Base-by-base conservation (phyloP, 2,797 vertebrate genomes). In the Podargus strigoides region DNA sequence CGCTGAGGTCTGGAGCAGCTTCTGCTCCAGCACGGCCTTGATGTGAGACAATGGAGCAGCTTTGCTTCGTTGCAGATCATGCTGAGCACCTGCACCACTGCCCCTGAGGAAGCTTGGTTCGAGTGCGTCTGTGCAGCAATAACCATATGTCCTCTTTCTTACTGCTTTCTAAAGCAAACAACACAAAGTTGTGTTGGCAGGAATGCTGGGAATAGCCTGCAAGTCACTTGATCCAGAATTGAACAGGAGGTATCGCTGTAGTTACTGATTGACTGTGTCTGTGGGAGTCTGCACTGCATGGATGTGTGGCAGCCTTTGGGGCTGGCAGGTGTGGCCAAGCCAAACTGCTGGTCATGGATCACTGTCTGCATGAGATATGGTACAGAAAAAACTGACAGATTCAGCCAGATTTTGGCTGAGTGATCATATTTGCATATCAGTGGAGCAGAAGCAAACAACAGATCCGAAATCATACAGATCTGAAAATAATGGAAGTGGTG, bases 221-320 rank as follows among this genome's bases (percentile, higher is more conserved):
- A 58, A 49, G 30, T 87, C 55, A 26, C 36, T 74, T 55, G 68
- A 75, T 83, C 50, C 2, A 8, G 76, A 92, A 67, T 36, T 56
- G 60, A 90, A 14, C 73, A 37, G 91, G 83, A 88, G 50, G 4
- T 23, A 34, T 47, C 18, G 37, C 69, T 64, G 67, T 70, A 74
- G 93, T 90, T 93, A 88, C 76, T 95, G 85, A 89, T 86, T 94
- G 72, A 72, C 39, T 34, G 8, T 23, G 24, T 56, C 49, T 56
- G 7, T 49, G 74, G 41, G 39, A 78, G 26, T 69, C 55, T 82
- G 21, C 4, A 0, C 32, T 27, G 8, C 14, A 17, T 27, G 66
- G 26, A 4, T n/a, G 15, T 4, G 36, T 89, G 82, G n/a, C 8
- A 10, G 76, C n/a, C 49, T 72, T 78, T 0, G 0, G 34, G 41